Conservation (phyloP, 2,113 vertebrate genomes). For the Pristiophorus japonicus region DNA sequence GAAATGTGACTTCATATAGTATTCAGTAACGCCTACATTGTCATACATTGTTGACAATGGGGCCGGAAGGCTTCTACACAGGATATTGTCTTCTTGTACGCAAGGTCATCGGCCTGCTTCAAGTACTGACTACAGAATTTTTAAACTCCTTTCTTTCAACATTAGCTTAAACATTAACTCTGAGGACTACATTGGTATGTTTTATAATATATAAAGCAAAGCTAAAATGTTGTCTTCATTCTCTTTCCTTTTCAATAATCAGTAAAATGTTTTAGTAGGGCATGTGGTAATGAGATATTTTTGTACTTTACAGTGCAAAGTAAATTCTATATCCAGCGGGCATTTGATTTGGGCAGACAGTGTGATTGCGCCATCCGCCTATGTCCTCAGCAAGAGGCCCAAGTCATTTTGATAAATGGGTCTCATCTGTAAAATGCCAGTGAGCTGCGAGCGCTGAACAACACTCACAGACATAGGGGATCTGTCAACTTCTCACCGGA, state of each 20-base stretch:
- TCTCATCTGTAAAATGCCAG: background rate
- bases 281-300: background rate
- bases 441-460: background rate
- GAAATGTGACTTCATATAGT: background rate
- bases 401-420: background rate
- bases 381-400: background rate
- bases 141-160: background rate
- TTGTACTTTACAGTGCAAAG: background rate
- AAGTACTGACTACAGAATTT: background rate
- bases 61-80: background rate
- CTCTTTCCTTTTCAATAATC: background rate
- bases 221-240: background rate
- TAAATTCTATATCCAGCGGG: background rate
- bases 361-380: background rate
- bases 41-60: conserved; percentile 17
- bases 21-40: background rate
- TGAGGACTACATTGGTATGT: background rate
- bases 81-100: background rate
- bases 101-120: background rate
- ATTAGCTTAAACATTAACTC: background rate
- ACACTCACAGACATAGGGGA: background rate
- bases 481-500: background rate
- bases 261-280: background rate
- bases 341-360: background rate
- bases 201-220: background rate